These are phyloP conservation scores for Acipenser transmontanus DNA, from an alignment of 2,797 vertebrate genomes.

Conservation along the genomic window DNA sequence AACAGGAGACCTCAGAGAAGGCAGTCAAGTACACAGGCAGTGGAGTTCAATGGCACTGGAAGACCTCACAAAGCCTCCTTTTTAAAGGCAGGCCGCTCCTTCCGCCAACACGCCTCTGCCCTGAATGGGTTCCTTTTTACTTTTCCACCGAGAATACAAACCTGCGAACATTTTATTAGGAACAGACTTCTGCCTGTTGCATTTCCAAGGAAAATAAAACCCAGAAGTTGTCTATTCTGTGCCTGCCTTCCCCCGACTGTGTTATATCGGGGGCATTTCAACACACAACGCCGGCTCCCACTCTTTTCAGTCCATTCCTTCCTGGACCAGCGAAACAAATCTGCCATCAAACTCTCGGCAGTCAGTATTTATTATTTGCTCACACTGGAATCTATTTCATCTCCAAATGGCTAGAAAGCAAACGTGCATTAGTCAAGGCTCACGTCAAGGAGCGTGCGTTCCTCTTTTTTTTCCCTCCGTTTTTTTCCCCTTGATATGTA, in stretches of 20 bases:
- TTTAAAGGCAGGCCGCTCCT: background rate
- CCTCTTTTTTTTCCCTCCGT: background rate
- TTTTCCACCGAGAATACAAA: conserved; percentile 27
- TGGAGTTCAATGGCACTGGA: background rate
- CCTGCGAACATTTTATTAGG: conserved; percentile 63
- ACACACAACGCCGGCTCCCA: background rate
- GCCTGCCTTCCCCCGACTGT: conserved; percentile 20
- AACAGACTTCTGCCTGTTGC: conserved; percentile 69
- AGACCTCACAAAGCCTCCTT: conserved; percentile 13
- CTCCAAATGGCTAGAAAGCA: background rate
- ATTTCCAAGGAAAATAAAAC: conserved; percentile 32
- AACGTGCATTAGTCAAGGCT: background rate
- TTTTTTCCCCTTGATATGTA: no score
- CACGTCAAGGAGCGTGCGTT: background rate
- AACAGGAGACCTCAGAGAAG: background rate
- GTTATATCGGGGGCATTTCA: no score
- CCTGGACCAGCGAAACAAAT: no score
- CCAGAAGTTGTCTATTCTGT: conserved; percentile 57
- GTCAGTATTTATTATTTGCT: background rate
- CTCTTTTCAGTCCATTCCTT: no score
- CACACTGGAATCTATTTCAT: background rate
- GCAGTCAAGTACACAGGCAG: background rate
- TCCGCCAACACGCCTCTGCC: conserved; percentile 12
- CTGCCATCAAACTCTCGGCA: background rate
- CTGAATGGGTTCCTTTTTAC: background rate